Percentiles rank a stretch among this genome's conserved stretches.
Conservation (phyloP, 2,888 invertebrate species). For the Standfussiana lucernea region DNA sequence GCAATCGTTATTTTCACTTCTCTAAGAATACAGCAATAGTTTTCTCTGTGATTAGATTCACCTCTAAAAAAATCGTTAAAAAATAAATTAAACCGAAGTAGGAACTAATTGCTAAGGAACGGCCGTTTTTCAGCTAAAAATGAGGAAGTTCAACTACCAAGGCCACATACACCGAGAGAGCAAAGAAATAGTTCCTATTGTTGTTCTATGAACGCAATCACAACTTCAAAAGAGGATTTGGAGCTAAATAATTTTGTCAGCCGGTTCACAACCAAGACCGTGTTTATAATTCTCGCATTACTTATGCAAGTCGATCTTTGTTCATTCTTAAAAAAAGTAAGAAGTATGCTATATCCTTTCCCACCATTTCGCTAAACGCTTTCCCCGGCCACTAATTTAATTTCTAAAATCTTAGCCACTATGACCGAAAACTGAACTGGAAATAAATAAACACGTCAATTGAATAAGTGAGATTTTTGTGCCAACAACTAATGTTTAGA, state of each 20-base stretch:
- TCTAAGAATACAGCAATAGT: background rate
- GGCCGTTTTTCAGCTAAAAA: conserved; percentile 1
- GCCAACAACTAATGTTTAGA: background rate
- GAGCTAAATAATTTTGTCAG: conserved; percentile 13
- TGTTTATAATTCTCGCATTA: background rate
- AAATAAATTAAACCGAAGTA: conserved; percentile 5
- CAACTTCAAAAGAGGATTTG: conserved; percentile 8
- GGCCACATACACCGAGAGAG: conserved; percentile 13
- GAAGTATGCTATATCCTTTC: background rate
- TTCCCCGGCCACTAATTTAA: background rate
- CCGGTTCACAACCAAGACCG: background rate
- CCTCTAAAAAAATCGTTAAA: background rate
- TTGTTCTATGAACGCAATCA: conserved; percentile 37
- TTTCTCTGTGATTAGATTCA: background rate
- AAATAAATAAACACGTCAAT: background rate
- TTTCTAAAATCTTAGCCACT: background rate
- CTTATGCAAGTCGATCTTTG: background rate
- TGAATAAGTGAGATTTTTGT: background rate
- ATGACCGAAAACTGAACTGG: background rate
- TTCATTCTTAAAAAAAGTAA: background rate
- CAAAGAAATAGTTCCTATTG: conserved; percentile 28
- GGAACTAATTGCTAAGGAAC: conserved; percentile 24
- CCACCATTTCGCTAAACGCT: background rate
- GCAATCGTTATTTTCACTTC: background rate
- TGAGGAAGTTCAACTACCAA: conserved; percentile 42